Evolutionary conservation across 2,113 vertebrate species (phyloP), one percentile per base, ranked within the genome.

Genomic region (Macquaria australasica): DNA sequence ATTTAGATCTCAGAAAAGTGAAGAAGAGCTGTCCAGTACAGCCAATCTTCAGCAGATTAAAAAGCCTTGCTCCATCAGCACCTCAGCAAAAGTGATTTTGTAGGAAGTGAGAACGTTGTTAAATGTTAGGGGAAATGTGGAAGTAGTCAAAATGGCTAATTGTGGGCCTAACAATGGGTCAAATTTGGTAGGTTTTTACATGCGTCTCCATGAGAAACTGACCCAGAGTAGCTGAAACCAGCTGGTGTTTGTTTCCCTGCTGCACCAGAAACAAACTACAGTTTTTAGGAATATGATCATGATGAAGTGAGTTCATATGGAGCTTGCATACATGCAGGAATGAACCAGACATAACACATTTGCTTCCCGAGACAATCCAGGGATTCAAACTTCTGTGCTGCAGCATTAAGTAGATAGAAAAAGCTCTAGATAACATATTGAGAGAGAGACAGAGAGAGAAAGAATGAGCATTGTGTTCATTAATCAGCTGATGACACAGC

Each of bases 401-500:
- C 6, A 12, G 0, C 50, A 18, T 43, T 34, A 81, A 77, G 72
- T 21, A 56, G 34, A 81, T 12, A 10, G 25, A 28, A 45, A 55
- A 12, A 69, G 3, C 23, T 81, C 55, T 5, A n/a, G 34, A 41
- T 76, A 79, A 58, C 73, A 70, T 77, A 75, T 51, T 86, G 73
- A 28, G 64, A 77, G 78, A 63, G 64, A 81, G 70, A 66, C 28
- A 23, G 58, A 60, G 82, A 60, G 82, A 73, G 50, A 69, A 55
- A 83, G 74, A 72, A 60, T 77, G 45, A 70, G 82, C 77, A 58
- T 78, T 82, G 75, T 83, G 68, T 83, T 90, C 86, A 89, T 92
- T 88, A 88, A 87, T 91, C 90, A 93, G 83, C 71, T 67, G 84
- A 90, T 79, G 89, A 90, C 87, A 87, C 66, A 16, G 80, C 73